Base-by-base conservation (phyloP, 2,113 vertebrate species). In the Pelobates fuscus region DNA sequence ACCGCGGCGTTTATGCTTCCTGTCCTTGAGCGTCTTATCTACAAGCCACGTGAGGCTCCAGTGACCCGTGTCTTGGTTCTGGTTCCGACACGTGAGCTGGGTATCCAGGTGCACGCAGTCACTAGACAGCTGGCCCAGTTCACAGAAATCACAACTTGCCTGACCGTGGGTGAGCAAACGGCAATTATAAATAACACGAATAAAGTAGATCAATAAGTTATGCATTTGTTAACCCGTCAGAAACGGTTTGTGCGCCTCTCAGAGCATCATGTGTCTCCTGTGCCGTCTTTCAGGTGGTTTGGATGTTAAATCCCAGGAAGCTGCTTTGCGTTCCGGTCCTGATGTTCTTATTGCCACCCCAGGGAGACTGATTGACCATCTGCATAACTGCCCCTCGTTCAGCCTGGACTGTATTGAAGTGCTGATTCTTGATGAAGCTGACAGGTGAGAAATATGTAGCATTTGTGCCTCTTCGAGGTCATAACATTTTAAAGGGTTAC, bases 371-470 rank as follows among this genome's bases (percentile, higher is more conserved):
- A 99, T 99, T 0, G 97, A 99, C 81, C 97, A 99, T 77, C 91
- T 99, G 15, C 97, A 99, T 86, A 99, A 99, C 84, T 98, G 96
- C 0, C 97, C 97, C 1, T 97, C 93, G 49, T 99, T 99, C 69
- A 94, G 98, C 82, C 89, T 99, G 63, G 88, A 85, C 59, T 94
- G 92, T 72, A 93, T 99, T 0, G 97, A 99, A 83, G 94, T 99
- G 85, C 92, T 99, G 64, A 95, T 99, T 80, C 84, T 99, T 86
- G 97, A 99, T 1, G 97, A 99, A 77, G 97, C 97, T 0, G 97
- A 99, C 89, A 91, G 97, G 97, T 96, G 75, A 66, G 46, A 10
- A 27, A n/a, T 23, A 23, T 21, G 24, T 32, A 11, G 6, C 12
- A 6, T 46, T 23, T 10, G 21, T 52, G 18, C 8, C n/a, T n/a